phyloP scores from a whole-genome alignment of 1,140 invertebrate genomes.

The Pseudomyrmex sp. region DNA sequence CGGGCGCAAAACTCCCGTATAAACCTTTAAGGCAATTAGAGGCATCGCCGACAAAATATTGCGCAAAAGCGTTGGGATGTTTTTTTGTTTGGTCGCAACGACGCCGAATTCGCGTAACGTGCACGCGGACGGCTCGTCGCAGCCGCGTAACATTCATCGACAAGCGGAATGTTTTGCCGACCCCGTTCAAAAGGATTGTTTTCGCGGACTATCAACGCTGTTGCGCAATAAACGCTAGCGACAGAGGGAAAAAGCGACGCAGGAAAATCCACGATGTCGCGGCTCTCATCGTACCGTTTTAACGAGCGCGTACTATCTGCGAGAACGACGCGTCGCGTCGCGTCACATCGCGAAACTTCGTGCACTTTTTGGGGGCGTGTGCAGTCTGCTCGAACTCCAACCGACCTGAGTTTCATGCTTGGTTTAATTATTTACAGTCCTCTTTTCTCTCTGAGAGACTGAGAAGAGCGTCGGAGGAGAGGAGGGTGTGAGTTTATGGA shows the following conservation, averaged over 20 bases:
- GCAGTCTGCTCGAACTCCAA: background rate
- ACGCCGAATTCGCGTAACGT: conserved; percentile 38
- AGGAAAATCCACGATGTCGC: conserved; percentile 35
- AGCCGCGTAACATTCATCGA: conserved; percentile 48
- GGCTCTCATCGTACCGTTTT: conserved; percentile 43
- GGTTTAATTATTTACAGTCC: conserved; percentile 73
- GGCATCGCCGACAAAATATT: conserved; percentile 33
- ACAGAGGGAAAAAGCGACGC: conserved; percentile 40
- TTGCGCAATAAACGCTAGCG: conserved; percentile 35
- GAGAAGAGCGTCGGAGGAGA: background rate
- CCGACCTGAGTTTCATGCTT: conserved; percentile 64
- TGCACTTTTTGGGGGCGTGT: conserved; percentile 5
- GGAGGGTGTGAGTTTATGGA: conserved; percentile 57
- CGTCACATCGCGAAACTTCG: conserved; percentile 41
- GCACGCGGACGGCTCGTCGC: conserved; percentile 40
- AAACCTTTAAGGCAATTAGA: conserved; percentile 60
- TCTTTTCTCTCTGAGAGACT: conserved; percentile 13
- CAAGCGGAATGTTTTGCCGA: conserved; percentile 52
- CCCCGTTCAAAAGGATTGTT: conserved; percentile 57
- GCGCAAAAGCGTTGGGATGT: conserved; percentile 51
- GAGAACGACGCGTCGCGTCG: conserved; percentile 54
- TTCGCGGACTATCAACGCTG: conserved; percentile 49
- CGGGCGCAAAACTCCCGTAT: conserved; percentile 8
- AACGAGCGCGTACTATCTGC: conserved; percentile 61
- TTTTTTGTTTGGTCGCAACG: conserved; percentile 36